Conservation (phyloP, 1,140 invertebrate species). For the Drosophila aff. region DNA sequence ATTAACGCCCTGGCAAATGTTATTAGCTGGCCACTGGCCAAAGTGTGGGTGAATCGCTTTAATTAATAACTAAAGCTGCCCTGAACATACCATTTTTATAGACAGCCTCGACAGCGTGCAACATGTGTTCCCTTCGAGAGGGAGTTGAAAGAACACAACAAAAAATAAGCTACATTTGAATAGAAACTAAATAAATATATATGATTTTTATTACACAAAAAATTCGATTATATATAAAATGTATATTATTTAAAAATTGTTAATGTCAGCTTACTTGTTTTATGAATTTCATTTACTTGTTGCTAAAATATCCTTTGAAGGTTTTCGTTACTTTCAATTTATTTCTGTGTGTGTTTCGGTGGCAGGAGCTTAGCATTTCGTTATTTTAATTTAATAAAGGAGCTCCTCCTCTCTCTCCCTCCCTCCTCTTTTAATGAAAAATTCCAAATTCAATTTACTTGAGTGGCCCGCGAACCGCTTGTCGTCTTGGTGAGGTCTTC, state of each 20-base stretch:
- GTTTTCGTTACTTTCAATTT: not conserved
- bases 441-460: conserved; percentile 73
- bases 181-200: no score
- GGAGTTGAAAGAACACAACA: conserved; percentile 25
- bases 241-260: no score
- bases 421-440: conserved; percentile 55
- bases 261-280: not conserved
- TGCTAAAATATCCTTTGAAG: not conserved
- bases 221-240: not conserved
- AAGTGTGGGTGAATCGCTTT: conserved; percentile 43
- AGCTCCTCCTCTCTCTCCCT: not conserved
- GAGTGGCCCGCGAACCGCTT: conserved; percentile 60
- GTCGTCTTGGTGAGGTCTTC: conserved; percentile 13
- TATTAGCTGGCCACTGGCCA: conserved; percentile 32
- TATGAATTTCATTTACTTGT: not conserved
- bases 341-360: not conserved
- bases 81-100: conserved; percentile 28
- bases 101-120: conserved; percentile 54
- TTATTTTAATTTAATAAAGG: conserved; percentile 58
- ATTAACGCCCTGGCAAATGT: conserved; percentile 48
- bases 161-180: not conserved
- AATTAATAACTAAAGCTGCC: conserved; percentile 58
- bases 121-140: conserved; percentile 54
- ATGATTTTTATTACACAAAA: no score
- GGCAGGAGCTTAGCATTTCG: conserved; percentile 31